Evolutionary conservation across 2,797 vertebrate genomes (phyloP).

Genomic region (Galaxias olidus): DNA sequence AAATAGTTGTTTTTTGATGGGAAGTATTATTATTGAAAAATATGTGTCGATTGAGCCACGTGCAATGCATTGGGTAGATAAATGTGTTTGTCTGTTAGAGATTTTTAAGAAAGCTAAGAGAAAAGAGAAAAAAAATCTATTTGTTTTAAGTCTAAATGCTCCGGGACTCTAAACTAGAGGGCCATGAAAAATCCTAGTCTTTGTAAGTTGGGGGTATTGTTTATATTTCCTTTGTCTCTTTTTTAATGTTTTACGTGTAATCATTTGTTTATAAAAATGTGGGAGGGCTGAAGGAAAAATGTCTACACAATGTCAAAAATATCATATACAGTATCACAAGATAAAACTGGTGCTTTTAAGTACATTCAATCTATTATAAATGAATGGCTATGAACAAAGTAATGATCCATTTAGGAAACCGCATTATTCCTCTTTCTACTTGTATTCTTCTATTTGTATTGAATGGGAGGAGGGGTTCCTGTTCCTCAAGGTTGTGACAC

Average conservation of each 20-base stretch:
- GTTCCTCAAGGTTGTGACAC: slow-evolving; percentile 73
- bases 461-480: slow-evolving; percentile 75
- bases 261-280: slow-evolving; percentile 82
- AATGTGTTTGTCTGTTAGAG: slow-evolving; percentile 91
- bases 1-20: slow-evolving; percentile 75
- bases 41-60: slow-evolving; percentile 87
- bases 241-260: slow-evolving; percentile 81
- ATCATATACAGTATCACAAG: slow-evolving; percentile 66
- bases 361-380: slow-evolving; percentile 83
- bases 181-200: slow-evolving; percentile 82
- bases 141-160: slow-evolving; percentile 86
- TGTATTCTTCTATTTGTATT: slow-evolving; percentile 81
- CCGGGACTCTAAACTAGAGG: slow-evolving; percentile 90
- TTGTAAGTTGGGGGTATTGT: slow-evolving; percentile 82
- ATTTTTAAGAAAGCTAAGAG: slow-evolving; percentile 82
- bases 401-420: slow-evolving; percentile 79
- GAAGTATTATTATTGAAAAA: slow-evolving; percentile 82
- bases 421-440: slow-evolving; percentile 77
- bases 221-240: slow-evolving; percentile 76
- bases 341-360: slow-evolving; percentile 86
- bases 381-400: slow-evolving; percentile 81
- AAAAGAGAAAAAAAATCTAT: slow-evolving; percentile 78
- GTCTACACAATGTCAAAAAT: slow-evolving; percentile 74
- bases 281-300: slow-evolving; percentile 87
- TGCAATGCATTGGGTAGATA: slow-evolving; percentile 93